A percentile compares a stretch with the other conserved stretches of the same genome.
Evolutionary conservation across 2,113 vertebrate genomes (phyloP).

Genomic region (Microcebus tavaratra): DNA sequence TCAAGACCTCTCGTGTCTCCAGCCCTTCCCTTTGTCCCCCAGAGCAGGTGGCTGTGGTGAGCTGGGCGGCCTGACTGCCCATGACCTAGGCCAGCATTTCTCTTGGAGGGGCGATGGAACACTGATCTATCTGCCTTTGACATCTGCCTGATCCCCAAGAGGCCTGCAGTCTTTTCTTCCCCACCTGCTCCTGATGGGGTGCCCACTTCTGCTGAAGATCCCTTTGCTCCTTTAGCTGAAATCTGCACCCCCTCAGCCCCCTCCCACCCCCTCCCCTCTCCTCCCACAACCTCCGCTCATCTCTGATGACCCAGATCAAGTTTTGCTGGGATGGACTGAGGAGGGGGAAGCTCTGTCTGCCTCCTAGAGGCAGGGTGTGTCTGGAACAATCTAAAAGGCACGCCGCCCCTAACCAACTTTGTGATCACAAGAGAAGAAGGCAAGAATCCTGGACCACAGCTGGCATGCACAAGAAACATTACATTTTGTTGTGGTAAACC

Average conservation of each 20-base stretch:
- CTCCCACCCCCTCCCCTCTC: rapidly evolving
- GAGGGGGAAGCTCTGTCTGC: neutral
- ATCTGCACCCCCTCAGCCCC: rapidly evolving
- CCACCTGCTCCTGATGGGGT: rapidly evolving
- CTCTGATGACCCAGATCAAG: neutral
- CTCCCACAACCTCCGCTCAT: neutral
- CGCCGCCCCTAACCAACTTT: neutral
- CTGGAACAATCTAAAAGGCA: neutral
- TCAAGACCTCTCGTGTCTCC: neutral
- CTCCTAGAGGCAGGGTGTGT: neutral
- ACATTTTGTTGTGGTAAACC: neutral
- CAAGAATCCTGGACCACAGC: neutral
- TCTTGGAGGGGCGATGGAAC: rapidly evolving
- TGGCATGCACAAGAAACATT: neutral
- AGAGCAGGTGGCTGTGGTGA: neutral
- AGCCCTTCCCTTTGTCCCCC: neutral
- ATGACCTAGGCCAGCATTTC: neutral
- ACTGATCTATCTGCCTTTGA: neutral
- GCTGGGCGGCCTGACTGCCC: neutral
- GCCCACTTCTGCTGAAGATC: neutral
- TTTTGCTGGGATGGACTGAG: neutral
- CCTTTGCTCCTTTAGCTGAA: neutral
- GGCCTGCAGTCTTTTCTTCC: no score
- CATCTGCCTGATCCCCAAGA: neutral
- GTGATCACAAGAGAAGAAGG: neutral